phyloP scores from a whole-genome alignment of 2,113 vertebrate species.

The Rhea americana region DNA sequence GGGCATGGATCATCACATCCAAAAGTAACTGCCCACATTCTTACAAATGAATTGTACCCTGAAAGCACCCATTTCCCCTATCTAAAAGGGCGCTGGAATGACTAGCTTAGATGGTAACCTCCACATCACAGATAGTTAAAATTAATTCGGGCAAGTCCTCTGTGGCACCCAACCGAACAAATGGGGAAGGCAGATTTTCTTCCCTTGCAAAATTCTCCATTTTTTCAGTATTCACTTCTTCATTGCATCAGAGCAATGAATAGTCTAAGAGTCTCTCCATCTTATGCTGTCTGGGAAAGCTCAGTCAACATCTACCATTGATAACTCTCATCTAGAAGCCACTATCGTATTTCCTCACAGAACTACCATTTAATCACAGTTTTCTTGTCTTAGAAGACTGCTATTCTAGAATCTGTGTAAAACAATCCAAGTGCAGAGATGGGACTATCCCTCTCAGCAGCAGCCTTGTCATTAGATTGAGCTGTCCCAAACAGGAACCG shows the following conservation, averaged over 20 bases:
- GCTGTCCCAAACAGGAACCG: not conserved
- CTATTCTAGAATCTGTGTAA: not conserved
- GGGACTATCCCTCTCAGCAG: not conserved
- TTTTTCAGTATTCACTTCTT: not conserved
- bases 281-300: not conserved
- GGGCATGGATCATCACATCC: not conserved
- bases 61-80: not conserved
- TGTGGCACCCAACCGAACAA: not conserved
- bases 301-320: not conserved
- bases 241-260: not conserved
- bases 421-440: not conserved
- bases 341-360: not conserved
- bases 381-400: not conserved
- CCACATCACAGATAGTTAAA: not conserved
- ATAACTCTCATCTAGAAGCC: not conserved
- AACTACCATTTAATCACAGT: not conserved
- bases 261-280: not conserved
- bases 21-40: not conserved
- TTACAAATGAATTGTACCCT: not conserved
- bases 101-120: not conserved
- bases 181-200: not conserved
- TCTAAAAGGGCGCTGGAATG: not conserved
- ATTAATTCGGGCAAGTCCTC: not conserved
- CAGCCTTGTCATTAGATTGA: not conserved
- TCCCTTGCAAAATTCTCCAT: not conserved